phyloP scores from a whole-genome alignment of 2,888 invertebrate species.

The Tiliacea aurago region DNA sequence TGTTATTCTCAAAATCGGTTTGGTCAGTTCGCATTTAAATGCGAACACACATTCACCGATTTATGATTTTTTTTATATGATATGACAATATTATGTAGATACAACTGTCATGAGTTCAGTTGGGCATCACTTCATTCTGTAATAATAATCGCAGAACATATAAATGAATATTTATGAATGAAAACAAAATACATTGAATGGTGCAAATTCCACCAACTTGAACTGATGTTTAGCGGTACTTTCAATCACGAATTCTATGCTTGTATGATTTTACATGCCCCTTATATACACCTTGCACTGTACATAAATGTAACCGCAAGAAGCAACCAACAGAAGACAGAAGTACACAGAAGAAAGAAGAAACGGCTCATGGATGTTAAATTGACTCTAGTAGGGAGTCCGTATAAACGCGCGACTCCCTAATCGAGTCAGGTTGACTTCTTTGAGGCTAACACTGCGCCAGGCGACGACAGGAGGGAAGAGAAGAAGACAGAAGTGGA shows the following conservation, averaged over 20 bases:
- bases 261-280: not conserved
- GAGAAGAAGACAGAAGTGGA: slow-evolving; percentile 4
- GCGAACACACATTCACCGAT: no score
- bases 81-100: no score
- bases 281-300: not conserved
- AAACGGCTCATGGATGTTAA: slow-evolving; percentile 95
- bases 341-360: slow-evolving; percentile 66
- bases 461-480: slow-evolving; percentile 48
- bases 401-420: slow-evolving; percentile 97
- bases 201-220: not conserved
- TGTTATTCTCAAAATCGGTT: not conserved
- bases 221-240: not conserved
- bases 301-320: slow-evolving; percentile 31
- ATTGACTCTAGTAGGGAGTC: slow-evolving; percentile 99
- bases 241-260: not conserved
- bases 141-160: not conserved
- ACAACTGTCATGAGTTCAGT: not conserved
- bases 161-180: not conserved
- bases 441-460: slow-evolving; percentile 93
- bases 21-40: not conserved
- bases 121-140: not conserved
- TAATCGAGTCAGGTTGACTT: slow-evolving; percentile 99
- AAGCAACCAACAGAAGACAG: slow-evolving; percentile 58
- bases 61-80: no score
- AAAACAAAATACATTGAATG: not conserved